Base-by-base conservation (phyloP, 2,888 invertebrate genomes). In the Iselma pallidipennis region DNA sequence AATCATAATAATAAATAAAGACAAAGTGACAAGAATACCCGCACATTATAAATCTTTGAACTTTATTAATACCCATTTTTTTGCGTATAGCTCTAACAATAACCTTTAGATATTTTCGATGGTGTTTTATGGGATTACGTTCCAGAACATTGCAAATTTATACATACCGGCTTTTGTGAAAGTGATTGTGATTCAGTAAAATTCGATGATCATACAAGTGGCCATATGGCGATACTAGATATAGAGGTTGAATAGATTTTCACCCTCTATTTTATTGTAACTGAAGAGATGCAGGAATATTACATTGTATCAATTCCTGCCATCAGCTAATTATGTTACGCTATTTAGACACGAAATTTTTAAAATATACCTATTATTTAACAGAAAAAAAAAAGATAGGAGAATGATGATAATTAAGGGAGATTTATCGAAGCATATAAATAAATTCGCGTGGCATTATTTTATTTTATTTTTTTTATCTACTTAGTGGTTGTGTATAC, bases 381-480 rank as follows among this genome's bases (percentile, higher is more conserved):
- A n/a, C n/a, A n/a, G n/a, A n/a, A n/a, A n/a, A n/a, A n/a, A n/a
- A n/a, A n/a, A n/a, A n/a, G n/a, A n/a, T n/a, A n/a, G n/a, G n/a
- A n/a, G 16, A 37, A 37, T 16, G 16, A 37, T 37, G 14, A 5
- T 37, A 37, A 26, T 19, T 50, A 50, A 26, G n/a, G 52, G 5
- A 52, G 28, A 52, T 29, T 55, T 57, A 67, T 49, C 57, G 61
- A 45, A 48, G 54, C 70, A 66, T 67, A 59, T 67, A 70, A 70
- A 71, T 64, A 65, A 68, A 71, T 69, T 69, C 69, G 66, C 66
- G 67, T 69, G 69, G 67, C 66, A 64, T 66, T 9, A 19, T 42
- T 19, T 9, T 29, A 9, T 6, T 29, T 29, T 29, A 6, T 29
- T 29, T 29, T 7, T 6, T 6, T 42, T 42, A 42, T 42, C 42